A percentile compares a stretch with the other conserved stretches of the same genome.
These are phyloP conservation scores for Halcyon smyrnensis DNA, from an alignment of 2,797 vertebrate genomes.

Conservation along the genomic window DNA sequence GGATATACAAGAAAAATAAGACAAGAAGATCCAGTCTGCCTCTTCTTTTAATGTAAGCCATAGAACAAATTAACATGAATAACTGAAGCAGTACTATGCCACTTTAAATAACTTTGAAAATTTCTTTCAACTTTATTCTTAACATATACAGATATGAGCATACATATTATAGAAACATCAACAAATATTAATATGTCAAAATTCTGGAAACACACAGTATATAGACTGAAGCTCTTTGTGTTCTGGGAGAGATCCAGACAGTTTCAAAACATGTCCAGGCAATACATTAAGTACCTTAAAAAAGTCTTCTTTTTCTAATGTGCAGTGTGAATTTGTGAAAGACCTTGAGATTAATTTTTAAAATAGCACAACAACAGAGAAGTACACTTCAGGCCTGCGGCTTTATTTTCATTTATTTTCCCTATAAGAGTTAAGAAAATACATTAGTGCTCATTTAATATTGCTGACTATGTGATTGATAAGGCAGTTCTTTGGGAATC, in stretches of 20 bases:
- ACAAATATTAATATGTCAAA: not conserved
- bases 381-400: not conserved
- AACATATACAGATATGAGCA: not conserved
- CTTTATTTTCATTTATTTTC: not conserved
- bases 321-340: not conserved
- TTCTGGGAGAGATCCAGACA: not conserved
- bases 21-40: not conserved
- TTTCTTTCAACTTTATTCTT: not conserved
- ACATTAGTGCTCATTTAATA: not conserved
- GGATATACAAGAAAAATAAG: not conserved
- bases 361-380: not conserved
- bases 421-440: not conserved
- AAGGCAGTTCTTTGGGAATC: not conserved
- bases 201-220: not conserved
- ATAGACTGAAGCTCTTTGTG: not conserved
- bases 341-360: not conserved
- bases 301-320: not conserved
- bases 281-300: not conserved
- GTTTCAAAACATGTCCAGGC: not conserved
- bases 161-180: not conserved
- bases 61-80: not conserved
- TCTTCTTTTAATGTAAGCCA: not conserved
- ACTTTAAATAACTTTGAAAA: not conserved
- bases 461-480: not conserved
- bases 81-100: not conserved